Percentiles rank a stretch among this genome's conserved stretches.
Conservation (phyloP, 2,113 vertebrate genomes). For the Dinomys branickii region DNA sequence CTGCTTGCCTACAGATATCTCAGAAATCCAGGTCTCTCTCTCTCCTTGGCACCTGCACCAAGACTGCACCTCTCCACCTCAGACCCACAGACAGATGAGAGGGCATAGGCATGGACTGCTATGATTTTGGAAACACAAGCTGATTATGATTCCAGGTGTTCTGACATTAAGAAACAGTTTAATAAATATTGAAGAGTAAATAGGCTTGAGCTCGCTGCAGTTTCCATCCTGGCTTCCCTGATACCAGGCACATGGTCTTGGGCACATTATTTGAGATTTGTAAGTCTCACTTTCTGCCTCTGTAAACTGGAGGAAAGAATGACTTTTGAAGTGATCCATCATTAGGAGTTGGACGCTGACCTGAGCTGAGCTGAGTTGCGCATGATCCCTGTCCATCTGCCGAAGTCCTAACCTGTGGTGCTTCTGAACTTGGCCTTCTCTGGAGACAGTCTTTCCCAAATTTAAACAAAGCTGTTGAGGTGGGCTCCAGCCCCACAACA, state of each 20-base stretch:
- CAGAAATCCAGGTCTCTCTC: no score
- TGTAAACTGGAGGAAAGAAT: neutral
- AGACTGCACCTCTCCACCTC: rapidly evolving
- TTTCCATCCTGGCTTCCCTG: rapidly evolving
- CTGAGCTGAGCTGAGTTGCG: rapidly evolving
- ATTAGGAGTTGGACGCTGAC: neutral
- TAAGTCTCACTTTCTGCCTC: neutral
- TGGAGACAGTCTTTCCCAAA: neutral
- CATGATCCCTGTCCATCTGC: rapidly evolving
- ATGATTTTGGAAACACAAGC: rapidly evolving
- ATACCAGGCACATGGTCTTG: rapidly evolving
- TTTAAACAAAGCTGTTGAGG: rapidly evolving
- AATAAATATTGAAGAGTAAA: neutral
- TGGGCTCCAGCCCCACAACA: rapidly evolving
- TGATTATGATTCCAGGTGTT: neutral
- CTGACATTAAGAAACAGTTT: rapidly evolving
- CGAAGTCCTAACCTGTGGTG: neutral
- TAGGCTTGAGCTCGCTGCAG: rapidly evolving
- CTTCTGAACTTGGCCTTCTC: neutral
- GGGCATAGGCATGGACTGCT: rapidly evolving
- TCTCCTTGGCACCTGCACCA: neutral
- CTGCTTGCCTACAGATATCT: rapidly evolving
- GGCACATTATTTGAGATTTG: neutral
- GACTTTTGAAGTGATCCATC: neutral
- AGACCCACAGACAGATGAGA: rapidly evolving